Conservation (phyloP, 2,888 invertebrate genomes). For the Trichogramma evanescens region DNA sequence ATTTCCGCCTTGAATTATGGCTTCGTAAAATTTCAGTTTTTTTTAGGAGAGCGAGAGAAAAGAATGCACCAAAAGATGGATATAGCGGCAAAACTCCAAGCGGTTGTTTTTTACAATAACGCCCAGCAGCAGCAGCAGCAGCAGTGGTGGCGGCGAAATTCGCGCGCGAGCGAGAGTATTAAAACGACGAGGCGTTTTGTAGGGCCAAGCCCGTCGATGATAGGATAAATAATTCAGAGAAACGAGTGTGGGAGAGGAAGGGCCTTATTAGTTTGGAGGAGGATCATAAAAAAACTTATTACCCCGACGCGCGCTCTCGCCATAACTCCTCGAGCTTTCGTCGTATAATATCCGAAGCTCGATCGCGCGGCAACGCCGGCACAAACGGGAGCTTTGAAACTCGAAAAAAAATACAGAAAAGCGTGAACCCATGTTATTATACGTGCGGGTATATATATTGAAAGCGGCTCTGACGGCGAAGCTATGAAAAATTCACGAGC, state of each 20-base stretch:
- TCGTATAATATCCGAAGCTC: slow-evolving; percentile 30
- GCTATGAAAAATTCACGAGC: too few species aligned
- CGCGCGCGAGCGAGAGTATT: slow-evolving; percentile 24
- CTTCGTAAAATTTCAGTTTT: slow-evolving; percentile 20
- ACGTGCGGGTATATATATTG: too few species aligned
- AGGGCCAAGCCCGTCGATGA: slow-evolving; percentile 31
- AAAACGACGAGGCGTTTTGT: slow-evolving; percentile 27
- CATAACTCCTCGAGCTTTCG: not conserved
- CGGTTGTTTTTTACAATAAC: too few species aligned
- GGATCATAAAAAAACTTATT: slow-evolving; percentile 45
- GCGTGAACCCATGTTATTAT: too few species aligned
- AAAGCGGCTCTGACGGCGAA: too few species aligned
- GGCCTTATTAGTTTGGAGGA: slow-evolving; percentile 40
- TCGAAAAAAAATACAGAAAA: not conserved
- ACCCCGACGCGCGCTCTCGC: slow-evolving; percentile 24
- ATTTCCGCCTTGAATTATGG: slow-evolving; percentile 16
- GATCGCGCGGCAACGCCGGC: slow-evolving; percentile 3
- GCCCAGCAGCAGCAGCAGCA: too few species aligned
- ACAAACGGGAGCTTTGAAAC: not conserved
- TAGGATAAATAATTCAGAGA: slow-evolving; percentile 42
- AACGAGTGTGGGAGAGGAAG: slow-evolving; percentile 34
- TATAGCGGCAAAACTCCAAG: too few species aligned
- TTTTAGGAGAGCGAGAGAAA: not conserved
- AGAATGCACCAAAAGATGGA: not conserved
- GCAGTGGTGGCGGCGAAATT: slow-evolving; percentile 6